A percentile compares a stretch with the other conserved stretches of the same genome.
Evolutionary conservation across 2,888 invertebrate genomes (phyloP).

Genomic region (Leucoptera coffeella): DNA sequence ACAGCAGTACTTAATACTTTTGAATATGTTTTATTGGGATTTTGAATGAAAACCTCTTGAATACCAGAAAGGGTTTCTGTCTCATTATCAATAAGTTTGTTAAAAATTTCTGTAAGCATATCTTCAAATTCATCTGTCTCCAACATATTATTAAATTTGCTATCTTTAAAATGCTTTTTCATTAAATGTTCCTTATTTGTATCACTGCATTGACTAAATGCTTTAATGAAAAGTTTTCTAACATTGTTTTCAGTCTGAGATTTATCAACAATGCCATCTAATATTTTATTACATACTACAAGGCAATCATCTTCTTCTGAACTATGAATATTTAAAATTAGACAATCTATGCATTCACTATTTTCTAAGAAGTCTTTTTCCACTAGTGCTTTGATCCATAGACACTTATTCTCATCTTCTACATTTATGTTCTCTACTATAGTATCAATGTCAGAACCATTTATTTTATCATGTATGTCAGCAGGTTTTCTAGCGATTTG

Average conservation of each 20-base stretch:
- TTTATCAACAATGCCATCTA: no score
- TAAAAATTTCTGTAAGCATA: conserved; percentile 24
- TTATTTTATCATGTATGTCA: conserved; percentile 21
- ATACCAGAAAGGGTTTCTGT: conserved; percentile 19
- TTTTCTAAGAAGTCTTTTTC: conserved; percentile 19
- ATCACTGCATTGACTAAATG: conserved; percentile 18
- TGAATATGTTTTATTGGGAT: conserved; percentile 19
- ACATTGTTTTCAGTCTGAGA: conserved; percentile 13
- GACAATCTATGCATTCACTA: conserved; percentile 12
- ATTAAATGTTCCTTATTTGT: conserved; percentile 17
- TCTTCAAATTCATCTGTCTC: conserved; percentile 14
- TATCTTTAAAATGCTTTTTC: conserved; percentile 17
- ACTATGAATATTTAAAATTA: conserved; percentile 14
- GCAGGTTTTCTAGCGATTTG: conserved; percentile 26
- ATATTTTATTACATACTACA: no score
- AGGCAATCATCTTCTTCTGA: conserved; percentile 17
- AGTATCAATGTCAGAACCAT: conserved; percentile 13
- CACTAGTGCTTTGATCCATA: conserved; percentile 26
- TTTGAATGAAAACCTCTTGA: conserved; percentile 26
- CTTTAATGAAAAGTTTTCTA: conserved; percentile 15
- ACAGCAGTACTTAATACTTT: conserved; percentile 24
- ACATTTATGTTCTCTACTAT: conserved; percentile 20
- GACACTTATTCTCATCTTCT: conserved; percentile 13
- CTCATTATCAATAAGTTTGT: conserved; percentile 20
- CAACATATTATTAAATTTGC: conserved; percentile 15